Evolutionary conservation across 2,113 vertebrate species (phyloP).

Genomic region (Eurystomus gularis): DNA sequence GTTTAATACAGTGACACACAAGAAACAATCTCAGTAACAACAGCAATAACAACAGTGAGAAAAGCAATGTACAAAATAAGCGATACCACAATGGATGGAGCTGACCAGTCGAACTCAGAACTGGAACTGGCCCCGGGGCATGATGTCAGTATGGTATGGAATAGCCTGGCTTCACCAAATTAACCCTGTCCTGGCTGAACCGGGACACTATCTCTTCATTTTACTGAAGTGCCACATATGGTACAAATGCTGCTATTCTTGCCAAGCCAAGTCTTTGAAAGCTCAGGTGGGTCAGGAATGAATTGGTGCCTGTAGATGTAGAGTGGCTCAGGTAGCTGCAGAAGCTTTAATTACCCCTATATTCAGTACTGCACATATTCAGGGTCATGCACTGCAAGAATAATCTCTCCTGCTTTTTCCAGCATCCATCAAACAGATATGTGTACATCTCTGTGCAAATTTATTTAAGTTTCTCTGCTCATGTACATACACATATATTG

Average conservation of each 20-base stretch:
- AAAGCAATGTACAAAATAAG: no score
- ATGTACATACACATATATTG: neutral
- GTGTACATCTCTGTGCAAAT: neutral
- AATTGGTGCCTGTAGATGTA: neutral
- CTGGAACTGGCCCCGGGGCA: no score
- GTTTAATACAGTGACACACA: no score
- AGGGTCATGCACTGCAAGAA: neutral
- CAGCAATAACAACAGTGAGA: no score
- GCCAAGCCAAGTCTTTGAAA: neutral
- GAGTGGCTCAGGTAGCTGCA: neutral
- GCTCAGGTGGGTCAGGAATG: neutral
- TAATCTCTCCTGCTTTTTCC: neutral
- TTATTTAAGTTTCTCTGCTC: neutral
- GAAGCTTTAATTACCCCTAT: neutral
- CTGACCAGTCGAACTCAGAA: no score
- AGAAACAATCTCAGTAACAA: no score
- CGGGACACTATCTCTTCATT: neutral
- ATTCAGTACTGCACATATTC: neutral
- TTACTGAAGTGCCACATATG: rapidly evolving
- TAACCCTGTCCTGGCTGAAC: no score
- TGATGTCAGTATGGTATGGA: no score
- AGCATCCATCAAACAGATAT: neutral
- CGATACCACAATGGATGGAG: no score
- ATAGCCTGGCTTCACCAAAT: no score
- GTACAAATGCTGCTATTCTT: neutral